Conservation (phyloP, 2,797 vertebrate genomes). For the Halcyon chelicuti region DNA sequence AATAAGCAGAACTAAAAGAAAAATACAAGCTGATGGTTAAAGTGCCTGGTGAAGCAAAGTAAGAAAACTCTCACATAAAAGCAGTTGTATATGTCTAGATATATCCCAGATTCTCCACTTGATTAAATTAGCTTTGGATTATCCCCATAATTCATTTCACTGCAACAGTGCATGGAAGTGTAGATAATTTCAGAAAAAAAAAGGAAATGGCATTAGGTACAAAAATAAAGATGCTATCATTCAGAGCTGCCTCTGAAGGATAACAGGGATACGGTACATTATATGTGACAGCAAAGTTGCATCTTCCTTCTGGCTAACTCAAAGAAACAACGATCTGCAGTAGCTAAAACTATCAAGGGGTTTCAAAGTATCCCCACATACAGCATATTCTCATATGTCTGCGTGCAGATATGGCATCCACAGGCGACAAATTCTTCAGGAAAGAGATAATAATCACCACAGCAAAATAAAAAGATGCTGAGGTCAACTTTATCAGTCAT, state of each 20-base stretch:
- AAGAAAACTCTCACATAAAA: not conserved
- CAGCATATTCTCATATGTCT: not conserved
- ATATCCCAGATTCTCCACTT: not conserved
- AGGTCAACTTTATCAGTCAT: not conserved
- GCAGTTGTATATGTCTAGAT: not conserved
- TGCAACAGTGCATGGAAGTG: not conserved
- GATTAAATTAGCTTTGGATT: not conserved
- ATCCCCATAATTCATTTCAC: not conserved
- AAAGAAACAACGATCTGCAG: not conserved
- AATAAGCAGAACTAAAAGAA: not conserved
- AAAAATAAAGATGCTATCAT: not conserved
- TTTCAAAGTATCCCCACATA: not conserved
- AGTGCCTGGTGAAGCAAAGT: not conserved
- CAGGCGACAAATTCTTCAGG: not conserved
- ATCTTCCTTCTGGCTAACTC: not conserved
- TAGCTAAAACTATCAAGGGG: not conserved
- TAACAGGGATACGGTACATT: not conserved
- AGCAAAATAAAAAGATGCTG: not conserved
- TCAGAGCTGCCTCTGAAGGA: not conserved
- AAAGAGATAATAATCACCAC: not conserved
- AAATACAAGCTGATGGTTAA: not conserved
- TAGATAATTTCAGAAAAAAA: not conserved
- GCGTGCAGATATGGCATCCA: not conserved
- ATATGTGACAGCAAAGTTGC: not conserved
- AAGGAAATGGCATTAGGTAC: not conserved